Evolutionary conservation across 2,888 invertebrate genomes (phyloP), one percentile per base, ranked within the genome.

Genomic region (Margaritifera margaritifera): DNA sequence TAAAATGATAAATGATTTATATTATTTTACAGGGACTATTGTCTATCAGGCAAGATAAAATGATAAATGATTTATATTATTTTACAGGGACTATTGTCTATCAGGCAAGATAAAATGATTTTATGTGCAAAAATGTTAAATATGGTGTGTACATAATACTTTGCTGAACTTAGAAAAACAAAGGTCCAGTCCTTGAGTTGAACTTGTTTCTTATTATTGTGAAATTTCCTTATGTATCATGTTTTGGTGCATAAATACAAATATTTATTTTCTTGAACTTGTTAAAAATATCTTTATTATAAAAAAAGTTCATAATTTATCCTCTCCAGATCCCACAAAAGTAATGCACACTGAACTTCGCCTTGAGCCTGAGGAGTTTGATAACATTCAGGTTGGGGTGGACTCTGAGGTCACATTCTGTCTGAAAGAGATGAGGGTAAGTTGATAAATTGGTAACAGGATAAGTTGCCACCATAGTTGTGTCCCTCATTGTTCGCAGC

Each of bases 321-420:
- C n/a, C 31, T 57, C 66, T 83, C 91, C 92, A 90, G 92, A 93
- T 80, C 91, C 91, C 11, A 89, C 92, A 5, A 94, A 94, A 89
- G 92, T 93, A 68, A 94, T 95, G 86, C 92, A 94, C 75, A 95
- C 96, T 1, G 95, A 96, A 87, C 91, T 96, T 27, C 93, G 92
- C 67, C 90, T 96, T 51, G 93, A 93, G 75, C 91, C 93, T 4
- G 92, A 92, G 59, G 95, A 95, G 89, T 96, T 96, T 92, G 93
- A 93, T 71, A 91, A 91, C 64, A 95, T 93, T 84, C 90, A 89
- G 69, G 92, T 95, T 80, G 91, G 90, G 1, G 89, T 92, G 65
- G 94, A 94, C 80, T 93, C 94, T 0, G 92, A 92, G 27, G 92
- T 97, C 51, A 96, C 96, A 77, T 96, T 96, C 89, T 94, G 95